Evolutionary conservation across 2,888 invertebrate species (phyloP), one percentile per base, ranked within the genome.

Genomic region (Noctua janthe): DNA sequence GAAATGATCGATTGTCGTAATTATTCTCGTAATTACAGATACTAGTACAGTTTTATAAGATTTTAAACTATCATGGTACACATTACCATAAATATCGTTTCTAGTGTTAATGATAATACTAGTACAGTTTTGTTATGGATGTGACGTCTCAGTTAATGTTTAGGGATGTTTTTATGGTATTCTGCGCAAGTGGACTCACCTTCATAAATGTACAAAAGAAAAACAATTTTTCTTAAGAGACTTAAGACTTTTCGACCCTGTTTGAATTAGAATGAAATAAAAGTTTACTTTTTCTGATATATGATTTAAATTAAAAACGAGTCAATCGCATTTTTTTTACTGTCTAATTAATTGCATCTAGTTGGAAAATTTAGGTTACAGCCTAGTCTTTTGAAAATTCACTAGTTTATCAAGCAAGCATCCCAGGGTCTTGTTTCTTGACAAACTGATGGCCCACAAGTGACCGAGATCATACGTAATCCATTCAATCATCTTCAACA

Each of bases 381-480:
- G 17, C 39, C 23, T n/a, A 17, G 15, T 23, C 29, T 17, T 20
- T 20, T 54, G 54, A 17, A 10, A 20, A 4, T 29, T 70, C 43
- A 43, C 43, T 7, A 43, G 43, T 43, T 29, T 29, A 29, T 29
- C 29, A 29, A 29, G 29, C 29, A 20, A 7, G 11, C 23, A 47
- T 20, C 15, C 6, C n/a, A 49, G 56, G n/a, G 8, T 35, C 43
- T 35, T 0, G 13, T 69, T 47, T 6, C 47, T 67, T 69, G 49
- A 15, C 3, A 6, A 62, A n/a, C 20, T 51, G 2, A 11, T 49
- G 15, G 8, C 0, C 13, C 20, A 35, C n/a, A 51, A 35, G 23
- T 82, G 10, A 20, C 47, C 54, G 1, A 39, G 8, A 66, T 43
- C 49, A 76, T 64, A 72, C 67, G 17, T 71, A 67, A 86, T 64